These are phyloP conservation scores for Tetropium fuscum DNA, from an alignment of 2,888 invertebrate species.

Conservation along the genomic window DNA sequence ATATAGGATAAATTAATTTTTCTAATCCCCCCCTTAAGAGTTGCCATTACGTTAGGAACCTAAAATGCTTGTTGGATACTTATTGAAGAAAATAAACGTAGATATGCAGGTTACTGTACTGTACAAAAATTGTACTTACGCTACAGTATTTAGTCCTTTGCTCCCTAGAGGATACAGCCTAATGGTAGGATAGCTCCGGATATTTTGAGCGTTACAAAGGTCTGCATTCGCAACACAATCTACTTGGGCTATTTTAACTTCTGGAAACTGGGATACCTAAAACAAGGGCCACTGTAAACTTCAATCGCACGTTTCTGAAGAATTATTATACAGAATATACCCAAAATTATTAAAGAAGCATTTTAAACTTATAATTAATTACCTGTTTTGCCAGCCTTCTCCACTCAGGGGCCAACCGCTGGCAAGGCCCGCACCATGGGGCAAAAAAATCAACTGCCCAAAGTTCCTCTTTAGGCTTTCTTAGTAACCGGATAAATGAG, in stretches of 20 bases:
- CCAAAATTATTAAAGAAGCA: too few species aligned
- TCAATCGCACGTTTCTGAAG: too few species aligned
- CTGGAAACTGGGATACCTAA: conserved; percentile 65
- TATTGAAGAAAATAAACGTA: too few species aligned
- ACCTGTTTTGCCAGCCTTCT: conserved; percentile 72
- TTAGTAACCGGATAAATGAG: conserved; percentile 69
- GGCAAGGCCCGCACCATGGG: conserved; percentile 83
- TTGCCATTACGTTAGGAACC: too few species aligned
- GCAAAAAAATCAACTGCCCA: conserved; percentile 81
- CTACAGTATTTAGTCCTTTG: conserved; percentile 66
- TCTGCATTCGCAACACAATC: conserved; percentile 73
- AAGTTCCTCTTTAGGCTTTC: conserved; percentile 69
- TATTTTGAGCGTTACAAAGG: conserved; percentile 71
- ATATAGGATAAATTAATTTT: too few species aligned
- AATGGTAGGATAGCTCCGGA: conserved; percentile 78
- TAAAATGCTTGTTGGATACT: too few species aligned
- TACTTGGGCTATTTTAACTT: conserved; percentile 73
- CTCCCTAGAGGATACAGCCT: conserved; percentile 74
- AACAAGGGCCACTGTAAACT: too few species aligned
- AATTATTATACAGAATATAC: too few species aligned
- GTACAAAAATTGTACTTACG: conserved; percentile 66
- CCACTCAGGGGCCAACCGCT: conserved; percentile 76
- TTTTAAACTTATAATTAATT: too few species aligned
- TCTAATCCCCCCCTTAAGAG: too few species aligned
- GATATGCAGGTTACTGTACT: too few species aligned